Evolutionary conservation across 1,140 invertebrate species (phyloP).

Genomic region (Cyphomyrmex costatus): DNA sequence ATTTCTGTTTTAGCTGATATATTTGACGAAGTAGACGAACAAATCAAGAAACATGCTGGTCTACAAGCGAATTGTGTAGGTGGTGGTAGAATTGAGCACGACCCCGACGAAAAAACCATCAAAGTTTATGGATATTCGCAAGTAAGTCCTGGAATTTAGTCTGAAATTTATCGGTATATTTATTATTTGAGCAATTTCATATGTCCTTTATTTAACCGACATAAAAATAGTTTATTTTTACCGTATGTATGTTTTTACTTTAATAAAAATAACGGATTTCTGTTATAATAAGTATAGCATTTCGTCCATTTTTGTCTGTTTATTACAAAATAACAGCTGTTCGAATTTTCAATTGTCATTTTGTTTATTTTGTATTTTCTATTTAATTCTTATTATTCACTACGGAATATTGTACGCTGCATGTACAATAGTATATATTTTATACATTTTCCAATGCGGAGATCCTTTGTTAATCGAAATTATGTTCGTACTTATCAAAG

Average conservation of each 20-base stretch:
- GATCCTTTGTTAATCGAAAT: not conserved
- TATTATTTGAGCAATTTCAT: not conserved
- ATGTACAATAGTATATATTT: too few species aligned
- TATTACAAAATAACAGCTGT: not conserved
- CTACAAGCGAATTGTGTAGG: constrained; percentile 92
- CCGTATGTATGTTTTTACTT: not conserved
- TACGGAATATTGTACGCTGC: not conserved
- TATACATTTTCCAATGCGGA: not conserved
- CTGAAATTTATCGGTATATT: not conserved
- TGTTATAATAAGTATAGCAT: not conserved
- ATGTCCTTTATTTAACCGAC: not conserved
- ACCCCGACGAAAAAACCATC: constrained; percentile 91
- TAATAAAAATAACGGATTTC: not conserved
- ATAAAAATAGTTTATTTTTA: constrained; percentile 11
- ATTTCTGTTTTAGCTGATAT: constrained; percentile 88
- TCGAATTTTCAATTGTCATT: not conserved
- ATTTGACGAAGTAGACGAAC: constrained; percentile 88
- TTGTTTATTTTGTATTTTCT: not conserved
- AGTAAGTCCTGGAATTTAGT: constrained; percentile 82
- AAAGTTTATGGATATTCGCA: constrained; percentile 96
- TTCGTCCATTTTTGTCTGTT: not conserved
- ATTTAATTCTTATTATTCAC: not conserved
- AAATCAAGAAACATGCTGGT: constrained; percentile 84
- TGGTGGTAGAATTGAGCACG: constrained; percentile 94
- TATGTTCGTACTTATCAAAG: not conserved